phyloP scores from a whole-genome alignment of 2,888 invertebrate species.

The Melanophora roralis region DNA sequence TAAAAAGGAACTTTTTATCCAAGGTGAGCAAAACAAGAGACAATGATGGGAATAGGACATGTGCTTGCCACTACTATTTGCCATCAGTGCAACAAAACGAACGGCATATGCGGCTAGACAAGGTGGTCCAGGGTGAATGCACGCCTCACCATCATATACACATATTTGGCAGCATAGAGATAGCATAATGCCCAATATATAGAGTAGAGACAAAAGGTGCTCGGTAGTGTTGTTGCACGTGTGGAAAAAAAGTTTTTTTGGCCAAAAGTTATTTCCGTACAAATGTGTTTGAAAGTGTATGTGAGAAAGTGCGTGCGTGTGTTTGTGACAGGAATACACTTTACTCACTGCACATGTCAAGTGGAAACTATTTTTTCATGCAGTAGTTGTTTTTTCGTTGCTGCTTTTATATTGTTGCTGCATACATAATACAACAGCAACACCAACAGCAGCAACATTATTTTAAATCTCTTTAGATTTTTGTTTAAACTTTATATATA shows the following conservation, averaged over 20 bases:
- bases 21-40: background rate
- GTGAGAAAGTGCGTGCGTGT: constrained; percentile 9
- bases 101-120: constrained; percentile 62
- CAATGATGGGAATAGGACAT: constrained; percentile 50
- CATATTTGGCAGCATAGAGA: constrained; percentile 2
- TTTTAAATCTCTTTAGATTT: constrained; percentile 49
- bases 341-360: constrained; percentile 67
- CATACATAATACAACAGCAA: constrained; percentile 46
- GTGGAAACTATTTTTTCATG: constrained; percentile 48
- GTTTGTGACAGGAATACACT: constrained; percentile 13
- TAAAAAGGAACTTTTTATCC: background rate
- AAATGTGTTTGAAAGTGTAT: no score
- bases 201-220: background rate
- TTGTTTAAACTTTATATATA: background rate
- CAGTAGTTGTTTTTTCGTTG: constrained; percentile 18
- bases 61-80: background rate
- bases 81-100: background rate
- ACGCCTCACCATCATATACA: constrained; percentile 56
- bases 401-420: constrained; percentile 45
- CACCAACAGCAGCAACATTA: constrained; percentile 44
- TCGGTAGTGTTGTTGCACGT: background rate
- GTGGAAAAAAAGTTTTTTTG: background rate
- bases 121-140: constrained; percentile 65
- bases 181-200: background rate
- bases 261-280: constrained; percentile 32